Evolutionary conservation across 2,113 vertebrate genomes (phyloP), one percentile per base, ranked within the genome.

Genomic region (Pteronura brasiliensis): DNA sequence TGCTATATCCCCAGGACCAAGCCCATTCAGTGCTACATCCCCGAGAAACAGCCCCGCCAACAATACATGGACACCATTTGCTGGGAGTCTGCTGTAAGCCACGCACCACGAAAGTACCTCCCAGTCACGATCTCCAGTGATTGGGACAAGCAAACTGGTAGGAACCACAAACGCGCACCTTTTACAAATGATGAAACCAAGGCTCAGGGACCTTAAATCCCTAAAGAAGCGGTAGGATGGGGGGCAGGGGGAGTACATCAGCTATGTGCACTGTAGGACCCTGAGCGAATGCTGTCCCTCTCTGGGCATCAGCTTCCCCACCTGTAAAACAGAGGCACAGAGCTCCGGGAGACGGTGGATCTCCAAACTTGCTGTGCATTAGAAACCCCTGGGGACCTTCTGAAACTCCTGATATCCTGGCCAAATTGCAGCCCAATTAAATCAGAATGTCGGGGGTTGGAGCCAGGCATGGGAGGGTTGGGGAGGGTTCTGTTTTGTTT

Each of bases 191-290:
- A 44, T 36, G 44, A 88, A 20, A 82, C 6, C 42, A 69, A 87
- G 44, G 84, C 67, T 36, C 7, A 9, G 36, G 39, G 63, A 6
- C 21, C 20, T 20, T 36, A 25, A 21, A 25, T 31, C 4, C 14
- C 31, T 11, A 25, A 42, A 69, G 31, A 34, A 49, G 65, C 31
- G 4, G 17, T 6, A 12, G 72, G 52, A 20, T 67, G 63, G 31
- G 63, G 14, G 63, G 3, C 0, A 0, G n/a, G 3, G 0, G 0
- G n/a, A 36, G 12, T 7, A 52, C 6, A 55, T 36, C 36, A 0
- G 36, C 34, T 52, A 39, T 34, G 20, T 1, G n/a, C 4, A 0
- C 11, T 74, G 27, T 5, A 36, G 29, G 14, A 52, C 25, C 15
- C 74, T 3, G 0, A 7, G 59, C 11, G 4, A 42, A 57, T 18